Base-by-base conservation (phyloP, 2,888 invertebrate genomes). In the Macaria liturata region DNA sequence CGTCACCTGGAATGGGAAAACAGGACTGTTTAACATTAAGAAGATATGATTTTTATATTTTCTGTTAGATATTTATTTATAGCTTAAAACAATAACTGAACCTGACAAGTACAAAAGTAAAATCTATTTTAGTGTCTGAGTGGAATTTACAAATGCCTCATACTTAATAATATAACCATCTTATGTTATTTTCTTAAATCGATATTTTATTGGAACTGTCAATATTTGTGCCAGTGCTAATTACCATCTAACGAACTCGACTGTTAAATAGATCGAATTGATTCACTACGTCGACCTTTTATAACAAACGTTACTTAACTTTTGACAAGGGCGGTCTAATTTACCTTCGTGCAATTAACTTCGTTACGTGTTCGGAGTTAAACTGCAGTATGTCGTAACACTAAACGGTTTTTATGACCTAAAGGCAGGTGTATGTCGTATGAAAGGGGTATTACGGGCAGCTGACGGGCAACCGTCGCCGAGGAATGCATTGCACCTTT, bases 1-100 rank as follows among this genome's bases (percentile, higher is more conserved):
- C 95, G 85, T 97, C 96, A 75, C 97, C 97, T 95, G 87, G 30
- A 93, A 93, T 20, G 20, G 20, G 20, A 20, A 20, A 20, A 20
- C 20, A 20, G 20, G 20, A 20, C 20, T 2, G n/a, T 20, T 20
- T 20, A 20, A 20, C 20, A 65, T 61, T 39, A 42, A 32, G 50
- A 53, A 46, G 42, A 8, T 4, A 39, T 39, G 8, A 39, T 39
- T 39, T 7, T 39, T 39, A 20, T 20, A 20, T 20, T 20, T 20
- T 20, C 20, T 20, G 20, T 20, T 20, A 1, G 1, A 20, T 20
- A 20, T 20, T 20, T 20, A 20, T 20, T 20, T 20, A 20, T 20
- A 20, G 20, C 1, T 20, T 20, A 20, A 20, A 20, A 20, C 20
- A 20, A 20, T 20, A 20, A 1, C 2, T 20, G 1, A 20, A 20